A percentile compares a stretch with the other conserved stretches of the same genome.
Evolutionary conservation across 2,113 vertebrate genomes (phyloP).

Genomic region (Sprattus sprattus): DNA sequence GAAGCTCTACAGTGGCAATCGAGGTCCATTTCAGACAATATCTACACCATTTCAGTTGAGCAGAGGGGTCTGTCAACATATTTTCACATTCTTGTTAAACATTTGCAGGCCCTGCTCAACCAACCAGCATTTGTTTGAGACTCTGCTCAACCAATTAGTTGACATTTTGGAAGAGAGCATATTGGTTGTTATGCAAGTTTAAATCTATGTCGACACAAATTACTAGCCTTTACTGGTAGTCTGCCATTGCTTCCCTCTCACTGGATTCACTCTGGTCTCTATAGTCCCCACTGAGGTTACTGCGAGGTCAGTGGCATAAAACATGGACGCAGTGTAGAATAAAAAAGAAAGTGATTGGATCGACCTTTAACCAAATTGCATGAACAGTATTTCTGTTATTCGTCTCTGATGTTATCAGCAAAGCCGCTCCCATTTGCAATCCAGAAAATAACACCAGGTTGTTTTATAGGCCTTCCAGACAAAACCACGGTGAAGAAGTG

Average conservation of each 20-base stretch:
- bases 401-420: neutral
- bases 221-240: no score
- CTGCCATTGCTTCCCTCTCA: no score
- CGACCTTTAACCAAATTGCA: neutral
- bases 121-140: neutral
- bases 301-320: neutral
- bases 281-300: neutral
- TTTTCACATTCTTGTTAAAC: neutral
- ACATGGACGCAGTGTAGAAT: neutral
- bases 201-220: no score
- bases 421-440: no score
- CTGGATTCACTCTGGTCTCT: neutral
- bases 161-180: neutral
- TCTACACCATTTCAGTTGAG: neutral
- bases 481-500: no score
- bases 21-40: neutral
- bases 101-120: neutral
- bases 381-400: neutral
- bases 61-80: neutral
- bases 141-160: neutral
- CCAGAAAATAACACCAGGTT: no score
- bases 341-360: neutral
- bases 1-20: neutral
- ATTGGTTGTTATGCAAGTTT: neutral
- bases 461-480: no score